These are phyloP conservation scores for Palythoa caribaeorum DNA, from an alignment of 92 coral and sea anemone species.

Conservation along the genomic window DNA sequence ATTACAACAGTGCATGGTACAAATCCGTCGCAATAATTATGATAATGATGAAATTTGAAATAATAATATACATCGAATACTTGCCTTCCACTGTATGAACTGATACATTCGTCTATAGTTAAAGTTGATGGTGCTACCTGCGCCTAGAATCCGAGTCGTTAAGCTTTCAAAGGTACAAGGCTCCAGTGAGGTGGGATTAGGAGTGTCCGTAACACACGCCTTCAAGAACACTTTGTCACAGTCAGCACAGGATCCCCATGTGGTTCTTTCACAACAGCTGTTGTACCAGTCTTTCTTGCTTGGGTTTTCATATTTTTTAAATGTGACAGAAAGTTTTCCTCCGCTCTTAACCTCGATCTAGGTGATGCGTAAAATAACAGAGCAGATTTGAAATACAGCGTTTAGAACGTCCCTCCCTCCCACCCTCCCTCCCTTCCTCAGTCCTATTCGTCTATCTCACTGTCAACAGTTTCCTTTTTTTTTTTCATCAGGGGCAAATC, in stretches of 20 bases:
- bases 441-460: too few relatives aligned
- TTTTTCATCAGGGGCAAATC: too few relatives aligned
- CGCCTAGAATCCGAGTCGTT: background rate
- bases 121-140: background rate
- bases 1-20: too few relatives aligned
- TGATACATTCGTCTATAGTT: background rate
- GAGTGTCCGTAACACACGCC: conserved; percentile 28
- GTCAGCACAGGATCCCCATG: background rate
- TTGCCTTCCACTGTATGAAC: conserved; percentile 23
- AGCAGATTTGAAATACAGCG: too few relatives aligned
- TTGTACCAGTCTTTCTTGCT: conserved; percentile 2
- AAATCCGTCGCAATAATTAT: too few relatives aligned
- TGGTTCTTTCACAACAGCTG: conserved; percentile 29
- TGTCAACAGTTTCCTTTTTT: too few relatives aligned
- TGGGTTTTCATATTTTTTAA: conserved; percentile 9
- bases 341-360: background rate
- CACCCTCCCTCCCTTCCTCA: too few relatives aligned
- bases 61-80: background rate
- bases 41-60: background rate
- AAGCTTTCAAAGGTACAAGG: conserved; percentile 19
- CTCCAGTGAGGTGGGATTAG: background rate
- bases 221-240: conserved; percentile 7
- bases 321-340: background rate
- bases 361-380: background rate
- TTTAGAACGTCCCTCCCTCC: too few relatives aligned